Evolutionary conservation across 2,113 vertebrate species (phyloP).

Genomic region (Phocoena sinus): DNA sequence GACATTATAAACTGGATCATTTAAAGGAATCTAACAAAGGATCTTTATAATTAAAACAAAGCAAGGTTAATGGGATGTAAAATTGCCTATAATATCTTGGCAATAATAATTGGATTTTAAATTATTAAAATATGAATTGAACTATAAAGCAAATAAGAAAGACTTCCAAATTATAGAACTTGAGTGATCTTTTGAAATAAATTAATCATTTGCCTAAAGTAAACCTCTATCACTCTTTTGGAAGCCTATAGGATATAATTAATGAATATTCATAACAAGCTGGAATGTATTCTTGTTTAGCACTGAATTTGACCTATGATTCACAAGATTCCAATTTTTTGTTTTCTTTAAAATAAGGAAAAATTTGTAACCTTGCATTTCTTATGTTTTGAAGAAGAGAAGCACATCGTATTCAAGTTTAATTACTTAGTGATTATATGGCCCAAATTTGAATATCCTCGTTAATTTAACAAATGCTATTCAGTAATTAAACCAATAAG

Average conservation of each 20-base stretch:
- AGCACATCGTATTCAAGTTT: neutral
- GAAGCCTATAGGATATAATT: neutral
- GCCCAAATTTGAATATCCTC: neutral
- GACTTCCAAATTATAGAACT: conserved; percentile 61
- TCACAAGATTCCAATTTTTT: neutral
- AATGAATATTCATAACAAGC: neutral
- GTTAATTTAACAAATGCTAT: conserved; percentile 15
- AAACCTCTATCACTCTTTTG: conserved; percentile 22
- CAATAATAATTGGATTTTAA: conserved; percentile 85
- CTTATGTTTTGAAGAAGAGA: neutral
- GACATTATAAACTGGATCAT: conserved; percentile 88
- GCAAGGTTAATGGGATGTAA: conserved; percentile 93
- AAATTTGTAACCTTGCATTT: neutral
- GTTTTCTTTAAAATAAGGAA: neutral
- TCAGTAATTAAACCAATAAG: neutral
- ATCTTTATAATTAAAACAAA: conserved; percentile 95
- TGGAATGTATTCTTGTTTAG: neutral
- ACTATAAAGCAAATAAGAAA: conserved; percentile 71
- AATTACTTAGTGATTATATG: neutral
- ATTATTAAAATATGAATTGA: conserved; percentile 83
- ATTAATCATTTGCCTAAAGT: conserved; percentile 65
- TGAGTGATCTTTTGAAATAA: conserved; percentile 57
- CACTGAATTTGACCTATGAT: neutral
- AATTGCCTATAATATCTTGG: conserved; percentile 89
- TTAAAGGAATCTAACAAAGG: conserved; percentile 88